Evolutionary conservation across 2,113 vertebrate genomes (phyloP), one percentile per base, ranked within the genome.

Genomic region (Speoplatyrhinus poulsoni): DNA sequence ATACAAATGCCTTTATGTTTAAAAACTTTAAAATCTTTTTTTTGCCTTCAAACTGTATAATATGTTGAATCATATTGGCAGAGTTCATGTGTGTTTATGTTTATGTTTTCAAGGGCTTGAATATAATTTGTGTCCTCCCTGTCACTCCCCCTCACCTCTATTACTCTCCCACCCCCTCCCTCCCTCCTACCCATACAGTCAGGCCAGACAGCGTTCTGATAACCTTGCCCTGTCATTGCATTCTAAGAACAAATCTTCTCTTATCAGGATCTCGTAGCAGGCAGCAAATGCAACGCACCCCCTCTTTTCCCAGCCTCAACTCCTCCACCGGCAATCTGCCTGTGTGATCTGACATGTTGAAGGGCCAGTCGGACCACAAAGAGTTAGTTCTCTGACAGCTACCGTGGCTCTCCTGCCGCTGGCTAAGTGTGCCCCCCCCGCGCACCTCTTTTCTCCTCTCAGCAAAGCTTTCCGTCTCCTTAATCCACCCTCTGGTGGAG

Each of bases 191-290:
- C 65, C 59, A 70, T 67, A 69, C 41, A 46, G 76, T 74, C 69
- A 72, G 75, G 79, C 53, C 74, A 77, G 75, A 79, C 68, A 53
- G 80, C 78, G 82, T 84, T 88, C 84, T 80, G 88, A 91, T 90
- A 90, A 92, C 89, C 90, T 91, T 90, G 87, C 85, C 87, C 90
- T 87, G 91, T 88, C 91, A 89, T 89, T 92, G 89, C 87, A n/a
- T 87, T 82, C 86, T 88, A 85, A 88, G 89, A 92, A 92, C 89
- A 92, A 91, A 88, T 90, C 85, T 87, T 84, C 80, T 84, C 86
- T 92, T 91, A 91, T 92, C 91, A 62, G 85, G 82, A 86, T 91
- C 90, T 90, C 91, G 86, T 89, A 87, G 83, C 79, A 79, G 81
- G 80, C 82, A 65, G 87, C 84, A 84, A 90, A 91, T 91, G 87